Percentiles rank a stretch among this genome's conserved stretches.
These are phyloP conservation scores for Protonemura montana DNA, from an alignment of 2,888 invertebrate genomes.

Conservation along the genomic window DNA sequence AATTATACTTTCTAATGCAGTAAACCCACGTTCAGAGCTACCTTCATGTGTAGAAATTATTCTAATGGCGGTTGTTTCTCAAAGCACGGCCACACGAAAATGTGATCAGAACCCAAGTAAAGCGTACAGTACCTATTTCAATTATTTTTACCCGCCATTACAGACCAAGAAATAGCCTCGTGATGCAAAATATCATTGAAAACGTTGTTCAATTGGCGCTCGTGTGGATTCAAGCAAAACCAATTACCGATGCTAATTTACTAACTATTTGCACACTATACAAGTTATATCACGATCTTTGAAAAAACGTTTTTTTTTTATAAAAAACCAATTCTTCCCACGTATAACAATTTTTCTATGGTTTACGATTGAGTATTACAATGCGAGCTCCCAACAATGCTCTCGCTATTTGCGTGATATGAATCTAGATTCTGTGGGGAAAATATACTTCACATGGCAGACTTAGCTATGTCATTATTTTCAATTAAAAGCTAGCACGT, in stretches of 20 bases:
- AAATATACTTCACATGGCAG: background rate
- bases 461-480: background rate
- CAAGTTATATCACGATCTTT: background rate
- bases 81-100: background rate
- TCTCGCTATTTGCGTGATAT: background rate
- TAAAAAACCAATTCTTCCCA: conserved; percentile 1
- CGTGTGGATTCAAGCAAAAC: background rate
- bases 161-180: no score
- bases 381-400: background rate
- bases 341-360: background rate
- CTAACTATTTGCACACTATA: background rate
- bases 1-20: background rate
- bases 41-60: background rate
- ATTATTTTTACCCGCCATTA: no score
- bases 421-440: background rate
- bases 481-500: background rate
- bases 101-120: background rate
- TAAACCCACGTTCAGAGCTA: no score
- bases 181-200: background rate
- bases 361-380: background rate
- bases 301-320: background rate
- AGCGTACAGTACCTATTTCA: no score
- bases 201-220: background rate
- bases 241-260: background rate
- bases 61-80: background rate